Evolutionary conservation across 1,140 invertebrate species (phyloP).

Genomic region (Neodiprion virginianus): DNA sequence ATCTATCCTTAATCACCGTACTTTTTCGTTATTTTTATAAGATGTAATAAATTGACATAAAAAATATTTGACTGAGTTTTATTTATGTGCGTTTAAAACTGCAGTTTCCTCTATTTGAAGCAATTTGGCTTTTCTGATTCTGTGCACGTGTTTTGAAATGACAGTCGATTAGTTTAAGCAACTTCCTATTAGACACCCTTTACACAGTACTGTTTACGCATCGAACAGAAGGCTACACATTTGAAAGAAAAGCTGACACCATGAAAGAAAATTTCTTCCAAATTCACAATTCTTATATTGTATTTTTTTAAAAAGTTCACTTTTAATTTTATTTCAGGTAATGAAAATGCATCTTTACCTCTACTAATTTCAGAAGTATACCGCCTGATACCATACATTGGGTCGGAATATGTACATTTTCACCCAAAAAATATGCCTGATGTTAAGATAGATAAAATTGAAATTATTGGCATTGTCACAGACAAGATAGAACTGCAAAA

Average conservation of each 20-base stretch:
- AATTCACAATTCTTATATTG: too few relatives aligned
- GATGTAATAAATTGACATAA: too few relatives aligned
- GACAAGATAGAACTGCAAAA: not conserved
- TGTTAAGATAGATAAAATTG: not conserved
- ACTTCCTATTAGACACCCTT: constrained; percentile 1
- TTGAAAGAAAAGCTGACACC: too few relatives aligned
- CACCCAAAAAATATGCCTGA: not conserved
- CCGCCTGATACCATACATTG: not conserved
- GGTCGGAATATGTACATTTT: not conserved
- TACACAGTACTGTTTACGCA: not conserved
- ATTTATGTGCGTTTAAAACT: too few relatives aligned
- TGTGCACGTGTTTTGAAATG: constrained; percentile 1
- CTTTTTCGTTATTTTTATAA: too few relatives aligned
- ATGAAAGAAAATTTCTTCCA: too few relatives aligned
- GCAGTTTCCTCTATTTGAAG: not conserved
- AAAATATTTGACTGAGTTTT: too few relatives aligned
- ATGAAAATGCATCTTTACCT: not conserved
- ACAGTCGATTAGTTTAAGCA: not conserved
- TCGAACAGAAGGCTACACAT: too few relatives aligned
- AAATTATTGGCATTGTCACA: not conserved
- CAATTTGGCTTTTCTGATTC: constrained; percentile 1
- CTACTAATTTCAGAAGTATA: not conserved
- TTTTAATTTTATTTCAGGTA: not conserved
- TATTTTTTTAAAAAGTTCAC: not conserved
- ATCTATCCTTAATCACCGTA: not conserved